Percentiles rank a stretch among this genome's conserved stretches.
phyloP scores from a whole-genome alignment of 2,888 invertebrate genomes.

The Calameuta idolon region DNA sequence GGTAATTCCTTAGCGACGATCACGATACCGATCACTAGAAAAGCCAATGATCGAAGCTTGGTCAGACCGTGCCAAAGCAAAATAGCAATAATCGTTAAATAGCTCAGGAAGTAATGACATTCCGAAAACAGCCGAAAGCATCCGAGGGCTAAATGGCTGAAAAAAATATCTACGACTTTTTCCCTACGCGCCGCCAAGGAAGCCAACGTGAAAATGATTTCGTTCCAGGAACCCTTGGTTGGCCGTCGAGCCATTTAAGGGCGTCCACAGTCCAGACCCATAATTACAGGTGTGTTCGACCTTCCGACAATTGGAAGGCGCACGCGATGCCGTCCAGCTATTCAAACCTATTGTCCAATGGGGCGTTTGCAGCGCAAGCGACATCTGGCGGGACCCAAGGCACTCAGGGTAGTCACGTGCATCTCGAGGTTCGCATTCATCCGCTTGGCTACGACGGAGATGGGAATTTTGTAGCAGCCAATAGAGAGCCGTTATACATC shows the following conservation, averaged over 20 bases:
- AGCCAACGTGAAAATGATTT: background rate
- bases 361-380: background rate
- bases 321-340: background rate
- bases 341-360: background rate
- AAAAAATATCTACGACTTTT: background rate
- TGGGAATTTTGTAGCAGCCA: background rate
- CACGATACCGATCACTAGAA: background rate
- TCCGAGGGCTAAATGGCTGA: background rate
- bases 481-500: background rate
- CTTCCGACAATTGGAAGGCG: background rate
- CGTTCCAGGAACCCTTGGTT: background rate
- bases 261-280: background rate
- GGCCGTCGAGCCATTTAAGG: background rate
- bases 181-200: background rate
- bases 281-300: background rate
- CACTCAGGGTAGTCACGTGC: background rate
- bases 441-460: background rate
- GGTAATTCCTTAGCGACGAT: background rate
- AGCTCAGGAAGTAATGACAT: background rate
- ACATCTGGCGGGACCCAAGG: background rate
- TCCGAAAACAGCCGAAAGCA: background rate
- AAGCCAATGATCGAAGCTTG: background rate
- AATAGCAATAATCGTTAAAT: background rate
- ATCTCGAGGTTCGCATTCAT: background rate
- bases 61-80: background rate